Evolutionary conservation across 1,140 invertebrate genomes (phyloP), one percentile per base, ranked within the genome.

Genomic region (Lordiphosa collinella): DNA sequence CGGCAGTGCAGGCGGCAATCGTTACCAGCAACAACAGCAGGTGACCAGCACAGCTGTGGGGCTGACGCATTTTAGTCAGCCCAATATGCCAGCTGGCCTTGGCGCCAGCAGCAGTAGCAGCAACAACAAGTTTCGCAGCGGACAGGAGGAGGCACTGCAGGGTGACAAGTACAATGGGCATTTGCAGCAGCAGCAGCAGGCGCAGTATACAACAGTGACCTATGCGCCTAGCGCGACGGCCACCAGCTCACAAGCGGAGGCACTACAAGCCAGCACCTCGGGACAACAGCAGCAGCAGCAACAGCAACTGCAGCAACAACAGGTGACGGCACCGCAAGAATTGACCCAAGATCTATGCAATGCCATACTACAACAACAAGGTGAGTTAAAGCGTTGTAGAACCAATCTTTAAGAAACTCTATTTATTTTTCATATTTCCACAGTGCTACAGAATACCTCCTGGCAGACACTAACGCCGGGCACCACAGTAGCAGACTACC

Each of bases 391-490:
- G 18, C 4, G 18, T 22, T 22, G 3, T 5, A 22, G 18, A 22
- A 22, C 6, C 18, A 22, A 22, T 22, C 18, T 22, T 22, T 0
- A 22, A 22, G 1, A 11, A 32, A 22, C 1, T 29, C 3, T 13
- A 22, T 11, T 25, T 43, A 49, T 31, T 18, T 25, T 25, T 1
- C 0, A 1, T 38, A 36, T 60, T 5, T 29, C 25, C 25, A 3
- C 44, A 89, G 88, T 89, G 51, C 76, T 89, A 51, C 88, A 89
- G 57, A 89, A 89, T 84, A 86, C 88, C 67, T 88, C 88, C 10
- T 95, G 94, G 94, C 94, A 95, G 87, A 93, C 94, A n/a, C 89
- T 96, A 36, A 92, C 93, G 5, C 92, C 93, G 18, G 93, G 93
- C 40, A 93, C 94, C 3, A 93, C 94, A 0, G 94, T 96, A 10